Evolutionary conservation across 1,140 invertebrate species (phyloP).

Genomic region (Procambarus clarkii): DNA sequence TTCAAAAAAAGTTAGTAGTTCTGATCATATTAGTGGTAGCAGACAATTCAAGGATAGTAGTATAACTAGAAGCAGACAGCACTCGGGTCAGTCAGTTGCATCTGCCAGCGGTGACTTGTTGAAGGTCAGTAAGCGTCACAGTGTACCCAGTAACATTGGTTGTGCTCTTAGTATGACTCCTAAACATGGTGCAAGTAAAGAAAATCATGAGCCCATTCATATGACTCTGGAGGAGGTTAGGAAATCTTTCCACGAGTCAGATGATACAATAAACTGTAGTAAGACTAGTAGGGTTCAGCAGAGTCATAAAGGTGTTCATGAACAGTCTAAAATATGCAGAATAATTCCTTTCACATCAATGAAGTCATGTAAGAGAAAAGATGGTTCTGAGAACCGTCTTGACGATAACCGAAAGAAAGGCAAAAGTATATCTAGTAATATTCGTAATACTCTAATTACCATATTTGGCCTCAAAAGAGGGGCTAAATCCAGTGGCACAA

Average conservation of each 20-base stretch:
- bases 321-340: conserved; percentile 67
- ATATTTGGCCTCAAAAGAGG: conserved; percentile 65
- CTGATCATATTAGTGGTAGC: conserved; percentile 43
- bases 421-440: conserved; percentile 66
- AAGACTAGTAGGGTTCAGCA: conserved; percentile 53
- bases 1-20: conserved; percentile 54
- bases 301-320: conserved; percentile 37
- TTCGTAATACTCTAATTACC: conserved; percentile 62
- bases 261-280: conserved; percentile 65
- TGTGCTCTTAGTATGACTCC: conserved; percentile 66
- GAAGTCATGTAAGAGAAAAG: conserved; percentile 67
- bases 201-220: conserved; percentile 83
- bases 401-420: conserved; percentile 64
- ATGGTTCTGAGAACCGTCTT: conserved; percentile 48
- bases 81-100: conserved; percentile 55
- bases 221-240: conserved; percentile 91
- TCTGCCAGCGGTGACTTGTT: conserved; percentile 59
- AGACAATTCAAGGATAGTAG: conserved; percentile 53
- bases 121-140: conserved; percentile 57
- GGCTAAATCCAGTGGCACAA: conserved; percentile 59
- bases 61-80: conserved; percentile 57
- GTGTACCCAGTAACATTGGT: conserved; percentile 66
- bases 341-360: conserved; percentile 61
- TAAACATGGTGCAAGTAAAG: conserved; percentile 57
- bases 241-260: conserved; percentile 81